Evolutionary conservation across 1,140 invertebrate genomes (phyloP).

Genomic region (Lordiphosa clarofinis): DNA sequence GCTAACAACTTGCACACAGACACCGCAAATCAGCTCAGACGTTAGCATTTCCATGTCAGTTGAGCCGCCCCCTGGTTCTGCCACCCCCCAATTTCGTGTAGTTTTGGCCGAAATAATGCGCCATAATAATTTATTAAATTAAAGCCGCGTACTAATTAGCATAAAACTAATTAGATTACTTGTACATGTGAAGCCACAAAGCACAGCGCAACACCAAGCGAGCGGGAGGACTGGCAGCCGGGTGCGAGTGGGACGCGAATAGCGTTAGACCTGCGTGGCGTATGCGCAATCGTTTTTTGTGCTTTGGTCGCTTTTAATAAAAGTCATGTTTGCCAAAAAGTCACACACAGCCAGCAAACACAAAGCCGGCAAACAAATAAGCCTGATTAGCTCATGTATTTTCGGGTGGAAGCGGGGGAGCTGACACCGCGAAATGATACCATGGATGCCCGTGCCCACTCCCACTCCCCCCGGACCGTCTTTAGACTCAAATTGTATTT

Average conservation of each 20-base stretch:
- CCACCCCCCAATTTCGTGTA: conserved; percentile 23
- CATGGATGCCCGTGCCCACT: not conserved
- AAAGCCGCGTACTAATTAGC: conserved; percentile 72
- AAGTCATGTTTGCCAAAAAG: conserved; percentile 70
- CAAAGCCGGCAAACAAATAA: conserved; percentile 51
- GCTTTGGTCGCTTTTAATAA: conserved; percentile 66
- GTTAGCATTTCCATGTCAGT: conserved; percentile 21
- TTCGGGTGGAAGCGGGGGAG: not conserved
- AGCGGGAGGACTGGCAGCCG: not conserved
- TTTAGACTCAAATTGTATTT: not conserved
- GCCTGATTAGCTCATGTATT: conserved; percentile 64
- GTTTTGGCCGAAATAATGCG: conserved; percentile 57
- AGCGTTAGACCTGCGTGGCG: conserved; percentile 43
- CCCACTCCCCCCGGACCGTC: not conserved
- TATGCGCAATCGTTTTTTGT: conserved; percentile 63
- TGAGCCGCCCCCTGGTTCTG: not conserved
- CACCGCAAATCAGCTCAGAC: conserved; percentile 34
- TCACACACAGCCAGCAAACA: conserved; percentile 41
- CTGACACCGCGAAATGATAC: conserved; percentile 40
- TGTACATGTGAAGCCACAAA: conserved; percentile 68
- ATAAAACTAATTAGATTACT: conserved; percentile 78
- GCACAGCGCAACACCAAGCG: conserved; percentile 37
- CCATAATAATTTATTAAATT: conserved; percentile 77
- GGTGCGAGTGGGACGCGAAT: not conserved
- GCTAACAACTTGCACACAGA: conserved; percentile 27